Percentiles rank a stretch among this genome's conserved stretches.
phyloP scores from a whole-genome alignment of 2,797 vertebrate genomes.

The Ptychobarbus kaznakovi region DNA sequence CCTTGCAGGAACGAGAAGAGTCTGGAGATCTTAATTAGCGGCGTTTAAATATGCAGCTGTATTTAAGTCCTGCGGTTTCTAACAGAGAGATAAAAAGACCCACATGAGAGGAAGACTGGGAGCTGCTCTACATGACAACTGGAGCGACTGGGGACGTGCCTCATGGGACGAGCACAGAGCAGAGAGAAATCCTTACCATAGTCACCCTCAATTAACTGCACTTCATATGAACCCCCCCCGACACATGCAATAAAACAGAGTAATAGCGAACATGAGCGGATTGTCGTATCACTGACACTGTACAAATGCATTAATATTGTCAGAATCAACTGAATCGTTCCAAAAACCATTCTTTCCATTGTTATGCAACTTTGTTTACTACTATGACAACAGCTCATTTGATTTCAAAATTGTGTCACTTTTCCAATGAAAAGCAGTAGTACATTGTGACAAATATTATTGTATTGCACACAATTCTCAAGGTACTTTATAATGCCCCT shows the following conservation, averaged over 20 bases:
- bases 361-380: not conserved
- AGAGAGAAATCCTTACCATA: conserved; percentile 29
- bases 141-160: conserved; percentile 14
- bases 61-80: conserved; percentile 68
- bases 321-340: not conserved
- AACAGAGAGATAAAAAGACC: conserved; percentile 42
- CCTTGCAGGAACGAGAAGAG: conserved; percentile 63
- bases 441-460: not conserved
- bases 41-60: conserved; percentile 73
- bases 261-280: not conserved
- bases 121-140: conserved; percentile 42
- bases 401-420: not conserved
- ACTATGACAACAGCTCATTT: not conserved
- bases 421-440: not conserved
- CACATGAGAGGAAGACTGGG: conserved; percentile 24
- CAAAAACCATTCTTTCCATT: not conserved
- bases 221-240: not conserved
- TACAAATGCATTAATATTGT: not conserved
- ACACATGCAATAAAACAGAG: not conserved
- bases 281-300: not conserved
- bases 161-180: conserved; percentile 28
- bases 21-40: conserved; percentile 75
- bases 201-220: conserved; percentile 39
- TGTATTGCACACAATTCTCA: not conserved
- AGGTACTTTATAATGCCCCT: not conserved